Base-by-base conservation (phyloP, 2,113 vertebrate species). In the Cottus gobio region DNA sequence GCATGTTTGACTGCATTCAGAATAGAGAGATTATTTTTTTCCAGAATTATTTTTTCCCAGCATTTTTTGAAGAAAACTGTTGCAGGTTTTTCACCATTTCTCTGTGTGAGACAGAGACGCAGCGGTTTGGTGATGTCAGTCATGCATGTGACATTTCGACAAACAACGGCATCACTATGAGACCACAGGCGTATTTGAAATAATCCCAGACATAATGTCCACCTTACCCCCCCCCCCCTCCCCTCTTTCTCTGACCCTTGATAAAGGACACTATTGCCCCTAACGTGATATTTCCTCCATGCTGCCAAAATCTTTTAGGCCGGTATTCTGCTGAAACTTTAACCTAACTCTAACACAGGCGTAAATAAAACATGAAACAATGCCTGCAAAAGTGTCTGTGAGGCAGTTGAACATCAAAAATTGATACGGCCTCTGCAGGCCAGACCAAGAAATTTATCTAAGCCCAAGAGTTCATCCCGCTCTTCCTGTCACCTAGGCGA, bases 341-440 rank as follows among this genome's bases (percentile, higher is more conserved):
- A 94, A 95, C 92, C 90, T 82, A 50, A 79, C 87, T 91, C 69
- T 86, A 85, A 91, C 83, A 75, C 85, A 81, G 11, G 73, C 71
- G 86, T 95, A 90, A 94, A 95, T 95, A 94, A 94, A 95, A 95
- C 92, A 95, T 95, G 87, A 92, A 94, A 94, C 89, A 93, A 93
- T 93, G 89, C 83, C 87, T 84, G 78, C 83, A 85, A 93, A 92
- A 93, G 92, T 85, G 87, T 91, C 86, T 85, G 78, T 78, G 84
- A 92, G 91, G 74, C 87, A 71, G 87, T 87, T 62, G 50, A 71
- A 77, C 87, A 94, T 94, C 87, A 94, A 95, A 94, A 90, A 95
- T 94, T 91, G 79, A 95, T 94, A 84, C 44, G 24, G 68, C 83
- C 84, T 92, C 87, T 24, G 54, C 62, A 71, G 93, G 89, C 91